Base-by-base conservation (phyloP, 2,797 vertebrate genomes). In the Strix occidentalis region DNA sequence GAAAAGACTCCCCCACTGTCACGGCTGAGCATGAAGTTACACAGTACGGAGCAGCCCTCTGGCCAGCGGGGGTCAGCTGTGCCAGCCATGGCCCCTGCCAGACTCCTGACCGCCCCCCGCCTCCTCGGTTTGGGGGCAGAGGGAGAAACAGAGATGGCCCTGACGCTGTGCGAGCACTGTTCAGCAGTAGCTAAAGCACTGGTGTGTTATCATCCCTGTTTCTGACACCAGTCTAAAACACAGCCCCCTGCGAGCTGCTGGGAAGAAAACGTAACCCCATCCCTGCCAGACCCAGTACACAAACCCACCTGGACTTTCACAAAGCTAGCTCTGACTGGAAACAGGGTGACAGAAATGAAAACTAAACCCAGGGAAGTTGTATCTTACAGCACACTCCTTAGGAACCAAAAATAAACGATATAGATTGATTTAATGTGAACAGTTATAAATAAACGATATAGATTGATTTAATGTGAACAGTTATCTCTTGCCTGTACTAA, bases 121-220 rank as follows among this genome's bases (percentile, higher is more conserved):
- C 21, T 35, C 29, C 56, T 63, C 5, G 0, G 8, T 69, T 2
- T 50, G 48, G 31, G 56, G 23, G 10, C 31, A 28, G 26, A 68
- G 21, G 8, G 20, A 71, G 65, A 78, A 65, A 33, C 37, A 28
- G 33, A 45, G 51, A 6, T 11, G 28, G 20, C 35, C 54, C 63
- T 17, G 29, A 25, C 1, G 2, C 46, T 68, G n/a, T 25, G 28
- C 1, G 1, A 58, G 77, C 5, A 17, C 28, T 24, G 13, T 12
- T 74, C 54, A 35, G 60, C 24, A 5, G 53, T 0, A 71, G 58
- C 29, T 63, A 33, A 16, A 51, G 43, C 26, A 25, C 43, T 16
- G 26, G 23, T 33, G 26, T 37, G 28, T 29, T n/a, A 19, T 25
- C 16, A 9, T 8, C 16, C 5, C 19, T n/a, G 19, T 0, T 64